Base-by-base conservation (phyloP, 2,888 invertebrate species). In the Ectemnius lituratus region DNA sequence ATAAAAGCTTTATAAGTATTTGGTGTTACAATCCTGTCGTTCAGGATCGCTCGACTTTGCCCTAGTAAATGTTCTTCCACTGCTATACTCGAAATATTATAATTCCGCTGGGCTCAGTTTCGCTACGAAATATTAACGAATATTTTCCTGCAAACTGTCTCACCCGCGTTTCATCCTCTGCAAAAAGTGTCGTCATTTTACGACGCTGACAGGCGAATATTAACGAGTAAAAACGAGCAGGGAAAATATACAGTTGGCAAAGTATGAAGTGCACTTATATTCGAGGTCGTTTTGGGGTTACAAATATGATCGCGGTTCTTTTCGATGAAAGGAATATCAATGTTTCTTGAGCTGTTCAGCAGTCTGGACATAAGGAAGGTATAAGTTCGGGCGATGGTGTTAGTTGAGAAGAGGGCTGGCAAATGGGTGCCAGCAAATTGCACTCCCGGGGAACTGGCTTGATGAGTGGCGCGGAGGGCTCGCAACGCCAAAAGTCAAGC, bases 361-460 rank as follows among this genome's bases (percentile, higher is more conserved):
- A 75, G 58, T 66, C 70, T 69, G 67, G 63, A 72, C 71, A 47
- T 23, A 45, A 62, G 37, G 72, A 63, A 60, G 52, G 72, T 68
- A 23, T 49, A 67, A 68, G 61, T 70, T 67, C 62, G 27, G 23
- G 16, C 63, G 37, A n/a, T 37, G 5, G 6, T 65, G 74, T 49
- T 49, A n/a, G 67, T 71, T 63, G 61, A 59, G 46, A 16, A 60
- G 61, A 70, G 61, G 74, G 78, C 74, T 60, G 67, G 73, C 49
- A 18, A 73, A 77, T 61, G 73, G 79, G 79, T 74, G 71, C 71
- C 84, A 79, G 81, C 80, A 86, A 88, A 89, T 84, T 84, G 86
- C 84, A 84, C 87, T 88, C 87, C 82, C 78, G 84, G 86, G 88
- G 84, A 84, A 83, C 78, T 73, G 79, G 60, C 71, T 66, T 79